phyloP scores from a whole-genome alignment of 2,797 vertebrate genomes.

The Aphelocoma californica region DNA sequence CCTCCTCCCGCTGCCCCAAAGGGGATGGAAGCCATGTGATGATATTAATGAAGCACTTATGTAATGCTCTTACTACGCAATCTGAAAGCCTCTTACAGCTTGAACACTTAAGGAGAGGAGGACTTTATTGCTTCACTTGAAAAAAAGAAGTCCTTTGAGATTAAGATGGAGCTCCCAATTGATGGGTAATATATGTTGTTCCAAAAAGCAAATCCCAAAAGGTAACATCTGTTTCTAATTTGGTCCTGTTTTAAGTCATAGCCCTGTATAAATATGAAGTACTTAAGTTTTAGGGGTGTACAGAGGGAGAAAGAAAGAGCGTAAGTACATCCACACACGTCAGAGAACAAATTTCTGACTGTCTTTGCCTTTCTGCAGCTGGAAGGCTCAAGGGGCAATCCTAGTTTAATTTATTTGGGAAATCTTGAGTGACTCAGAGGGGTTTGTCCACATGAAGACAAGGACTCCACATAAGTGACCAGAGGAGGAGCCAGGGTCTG shows the following conservation, averaged over 20 bases:
- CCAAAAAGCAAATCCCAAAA: slow-evolving; percentile 9
- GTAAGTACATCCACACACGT: not conserved
- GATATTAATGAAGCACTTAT: slow-evolving; percentile 10
- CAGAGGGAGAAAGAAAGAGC: not conserved
- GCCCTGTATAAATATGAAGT: not conserved
- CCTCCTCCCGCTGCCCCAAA: not conserved
- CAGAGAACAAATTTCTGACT: not conserved
- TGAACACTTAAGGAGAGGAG: slow-evolving; percentile 1
- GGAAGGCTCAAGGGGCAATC: not conserved
- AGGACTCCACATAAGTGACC: not conserved
- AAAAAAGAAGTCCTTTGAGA: slow-evolving; percentile 14
- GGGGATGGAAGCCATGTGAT: not conserved
- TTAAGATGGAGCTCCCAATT: not conserved
- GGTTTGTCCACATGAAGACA: not conserved
- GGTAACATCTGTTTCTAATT: slow-evolving; percentile 22
- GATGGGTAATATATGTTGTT: not conserved
- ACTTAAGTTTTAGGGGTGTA: not conserved
- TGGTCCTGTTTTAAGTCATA: not conserved
- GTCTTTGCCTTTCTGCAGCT: not conserved
- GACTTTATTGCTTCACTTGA: not conserved
- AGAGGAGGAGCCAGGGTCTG: not conserved
- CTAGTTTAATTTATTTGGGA: not conserved
- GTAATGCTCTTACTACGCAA: not conserved
- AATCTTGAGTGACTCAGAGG: not conserved
- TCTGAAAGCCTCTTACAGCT: slow-evolving; percentile 44